Base-by-base conservation (phyloP, 2,797 vertebrate genomes). In the Chromobotia macracanthus region DNA sequence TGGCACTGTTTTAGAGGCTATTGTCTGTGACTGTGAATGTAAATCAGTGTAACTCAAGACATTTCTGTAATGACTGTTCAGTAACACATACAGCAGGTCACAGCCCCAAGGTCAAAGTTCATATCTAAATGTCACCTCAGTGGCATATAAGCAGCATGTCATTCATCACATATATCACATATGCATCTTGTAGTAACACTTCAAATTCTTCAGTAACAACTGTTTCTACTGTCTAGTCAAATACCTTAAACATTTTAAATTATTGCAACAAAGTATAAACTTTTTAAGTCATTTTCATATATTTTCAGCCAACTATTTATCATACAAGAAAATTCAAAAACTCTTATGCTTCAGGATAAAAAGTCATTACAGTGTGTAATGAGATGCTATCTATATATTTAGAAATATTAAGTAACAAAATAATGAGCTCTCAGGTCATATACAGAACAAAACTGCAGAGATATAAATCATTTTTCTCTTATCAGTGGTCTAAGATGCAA, bases 21-120 rank as follows among this genome's bases (percentile, higher is more conserved):
- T 68, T 75, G 55, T 69, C 46, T 72, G 48, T 77, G 75, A 77
- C 75, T 58, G 23, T 65, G 68, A 56, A 71, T 79, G 51, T 78
- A 79, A 71, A 71, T 71, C 19, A 51, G 19, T 69, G n/a, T 58
- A 46, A 35, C n/a, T 7, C 15, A 13, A 60, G 44, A 66, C 21
- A 70, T 69, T 53, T 51, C 9, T 12, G 25, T 19, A 79, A 48
- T 72, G 63, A 68, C 56, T 71, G 25, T 56, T 70, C 28, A 64
- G 61, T 79, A 72, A 79, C 61, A 41, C n/a, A 64, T 46, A 78
- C 50, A 68, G 25, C 19, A 71, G 76, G 67, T 78, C 67, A 71
- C 46, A 41, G 12, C 19, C 41, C 25, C 31, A 55, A 64, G 58
- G 58, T 79, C 76, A 63, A 72, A 79, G 76, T 63, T 71, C 31